A percentile compares a stretch with the other conserved stretches of the same genome.
Evolutionary conservation across 1,140 invertebrate genomes (phyloP).

Genomic region (Drosophila sp.): DNA sequence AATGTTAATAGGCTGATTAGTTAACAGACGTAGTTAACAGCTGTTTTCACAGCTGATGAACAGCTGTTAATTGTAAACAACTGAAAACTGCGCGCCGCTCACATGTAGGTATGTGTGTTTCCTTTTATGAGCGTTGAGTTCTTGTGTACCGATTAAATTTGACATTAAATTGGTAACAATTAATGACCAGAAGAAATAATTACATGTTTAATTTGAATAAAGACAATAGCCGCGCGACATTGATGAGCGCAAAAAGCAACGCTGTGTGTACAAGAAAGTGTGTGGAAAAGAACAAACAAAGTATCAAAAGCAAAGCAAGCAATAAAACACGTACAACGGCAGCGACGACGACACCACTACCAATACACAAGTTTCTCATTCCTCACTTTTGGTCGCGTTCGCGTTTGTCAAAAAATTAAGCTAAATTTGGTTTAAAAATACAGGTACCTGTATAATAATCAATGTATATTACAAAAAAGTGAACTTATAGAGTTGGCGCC

Average conservation of each 20-base stretch:
- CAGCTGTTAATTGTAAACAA: constrained; percentile 57
- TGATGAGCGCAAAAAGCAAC: constrained; percentile 68
- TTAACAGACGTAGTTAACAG: constrained; percentile 38
- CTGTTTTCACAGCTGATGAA: constrained; percentile 42
- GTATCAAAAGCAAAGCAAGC: constrained; percentile 67
- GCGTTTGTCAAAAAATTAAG: constrained; percentile 16
- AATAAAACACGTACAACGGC: constrained; percentile 61
- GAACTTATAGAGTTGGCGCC: constrained; percentile 18
- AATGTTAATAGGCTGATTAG: constrained; percentile 18
- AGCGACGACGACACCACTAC: constrained; percentile 45
- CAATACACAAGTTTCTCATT: constrained; percentile 45
- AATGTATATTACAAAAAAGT: constrained; percentile 8
- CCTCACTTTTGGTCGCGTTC: constrained; percentile 30
- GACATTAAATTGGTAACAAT: constrained; percentile 10
- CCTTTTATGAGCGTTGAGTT: constrained; percentile 22
- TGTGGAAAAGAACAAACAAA: constrained; percentile 81
- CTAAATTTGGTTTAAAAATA: constrained; percentile 14
- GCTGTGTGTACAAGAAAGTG: constrained; percentile 67
- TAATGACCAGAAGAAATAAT: background rate
- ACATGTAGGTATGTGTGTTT: constrained; percentile 23
- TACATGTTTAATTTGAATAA: constrained; percentile 28
- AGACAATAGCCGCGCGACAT: constrained; percentile 30
- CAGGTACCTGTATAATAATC: constrained; percentile 19
- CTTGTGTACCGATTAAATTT: constrained; percentile 34
- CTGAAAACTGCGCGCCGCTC: constrained; percentile 35